Evolutionary conservation across 2,888 invertebrate genomes (phyloP).

Genomic region (Achlya flavicornis): DNA sequence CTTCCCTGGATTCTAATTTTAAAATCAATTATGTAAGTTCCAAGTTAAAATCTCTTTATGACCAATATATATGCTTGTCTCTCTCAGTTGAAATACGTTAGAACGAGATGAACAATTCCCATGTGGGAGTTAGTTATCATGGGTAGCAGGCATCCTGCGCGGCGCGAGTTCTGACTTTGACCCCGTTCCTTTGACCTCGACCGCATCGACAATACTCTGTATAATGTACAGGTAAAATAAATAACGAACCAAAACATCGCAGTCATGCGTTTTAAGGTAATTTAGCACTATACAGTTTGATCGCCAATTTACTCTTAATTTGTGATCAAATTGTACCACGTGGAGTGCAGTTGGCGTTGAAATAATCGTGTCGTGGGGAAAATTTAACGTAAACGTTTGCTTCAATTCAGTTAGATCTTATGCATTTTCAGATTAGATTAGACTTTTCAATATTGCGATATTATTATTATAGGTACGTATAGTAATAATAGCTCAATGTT

Average conservation of each 20-base stretch:
- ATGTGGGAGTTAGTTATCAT: slow-evolving; percentile 9
- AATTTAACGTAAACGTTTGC: no score
- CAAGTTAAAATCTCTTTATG: neutral
- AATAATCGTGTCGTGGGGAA: no score
- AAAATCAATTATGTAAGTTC: neutral
- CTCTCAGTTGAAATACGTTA: neutral
- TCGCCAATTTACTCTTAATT: no score
- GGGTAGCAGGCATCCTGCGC: slow-evolving; percentile 46
- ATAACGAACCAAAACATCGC: slow-evolving; percentile 24
- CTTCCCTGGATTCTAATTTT: neutral
- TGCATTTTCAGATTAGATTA: no score
- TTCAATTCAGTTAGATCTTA: no score
- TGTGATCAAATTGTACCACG: no score
- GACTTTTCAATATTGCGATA: no score
- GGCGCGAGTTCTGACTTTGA: slow-evolving; percentile 67
- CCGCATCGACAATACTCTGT: slow-evolving; percentile 29
- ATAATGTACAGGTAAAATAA: slow-evolving; percentile 32
- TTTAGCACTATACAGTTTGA: no score
- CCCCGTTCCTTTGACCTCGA: slow-evolving; percentile 73
- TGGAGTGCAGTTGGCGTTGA: no score
- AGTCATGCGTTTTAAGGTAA: slow-evolving; percentile 1
- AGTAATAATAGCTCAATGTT: no score
- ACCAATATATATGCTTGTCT: neutral
- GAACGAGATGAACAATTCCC: slow-evolving; percentile 45
- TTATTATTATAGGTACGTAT: no score